Base-by-base conservation (phyloP, 2,888 invertebrate genomes). In the Eupithecia pulchellata region DNA sequence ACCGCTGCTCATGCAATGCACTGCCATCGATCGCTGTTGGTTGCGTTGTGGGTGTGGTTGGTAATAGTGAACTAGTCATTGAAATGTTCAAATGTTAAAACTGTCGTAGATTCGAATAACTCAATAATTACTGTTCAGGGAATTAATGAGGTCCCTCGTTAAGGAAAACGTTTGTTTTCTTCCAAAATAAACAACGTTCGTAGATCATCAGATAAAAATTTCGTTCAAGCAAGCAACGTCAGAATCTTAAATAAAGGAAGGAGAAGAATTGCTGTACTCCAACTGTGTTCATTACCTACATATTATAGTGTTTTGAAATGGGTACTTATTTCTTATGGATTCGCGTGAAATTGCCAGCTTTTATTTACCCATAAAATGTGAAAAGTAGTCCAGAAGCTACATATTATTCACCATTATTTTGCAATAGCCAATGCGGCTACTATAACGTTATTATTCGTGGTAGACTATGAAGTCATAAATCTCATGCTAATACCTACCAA, bases 361-460 rank as follows among this genome's bases (percentile, higher is more conserved):
- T 64, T 66, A 68, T 65, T 29, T 47, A 64, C 47, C 63, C 52
- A 69, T 72, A 52, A 72, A 69, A 72, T 69, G 55, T 25, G 52
- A 58, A 61, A 61, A 72, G 67, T 61, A 61, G 25, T 62, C 32
- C 61, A 36, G 42, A 68, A 65, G 68, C 65, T 67, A 65, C 47
- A 68, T 64, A 75, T 72, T 75, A 77, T 77, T 69, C 64, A 64
- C 76, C 71, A 70, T 72, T 75, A 67, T 77, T 76, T 65, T 63
- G 69, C 63, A 72, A 64, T 73, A 68, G 36, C 57, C 67, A 72
- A 71, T 72, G 73, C 70, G 64, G 75, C 71, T 69, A 73, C 72
- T 74, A 74, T 79, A 77, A 27, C 27, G 58, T 74, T 78, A 77
- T 75, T 77, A 71, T 78, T 77, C 78, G 76, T 66, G 71, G 75